phyloP scores from a whole-genome alignment of 2,113 vertebrate genomes.

The Ceuthmochares aereus region DNA sequence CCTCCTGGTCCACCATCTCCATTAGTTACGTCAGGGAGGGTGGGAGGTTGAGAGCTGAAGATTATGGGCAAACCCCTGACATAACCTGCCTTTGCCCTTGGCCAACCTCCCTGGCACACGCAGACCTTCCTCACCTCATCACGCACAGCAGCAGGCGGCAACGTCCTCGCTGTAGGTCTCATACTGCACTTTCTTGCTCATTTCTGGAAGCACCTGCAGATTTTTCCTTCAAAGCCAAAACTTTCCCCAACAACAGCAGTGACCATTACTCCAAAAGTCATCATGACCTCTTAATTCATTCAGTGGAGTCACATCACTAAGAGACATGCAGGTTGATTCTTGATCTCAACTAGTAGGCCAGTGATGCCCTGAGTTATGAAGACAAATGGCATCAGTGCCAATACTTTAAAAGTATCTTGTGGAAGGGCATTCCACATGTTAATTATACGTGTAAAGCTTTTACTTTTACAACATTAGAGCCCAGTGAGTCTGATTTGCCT shows the following conservation, averaged over 20 bases:
- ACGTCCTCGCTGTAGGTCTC: not conserved
- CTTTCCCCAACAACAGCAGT: not conserved
- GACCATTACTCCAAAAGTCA: not conserved
- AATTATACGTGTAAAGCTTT: slow-evolving; percentile 11
- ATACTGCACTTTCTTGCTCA: not conserved
- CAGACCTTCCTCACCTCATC: not conserved
- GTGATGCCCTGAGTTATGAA: slow-evolving; percentile 7
- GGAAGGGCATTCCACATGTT: slow-evolving; percentile 38
- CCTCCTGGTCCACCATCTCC: not conserved
- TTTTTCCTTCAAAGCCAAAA: not conserved
- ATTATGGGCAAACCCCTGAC: not conserved
- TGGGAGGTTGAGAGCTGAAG: not conserved
- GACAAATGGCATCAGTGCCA: not conserved
- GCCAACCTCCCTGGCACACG: not conserved
- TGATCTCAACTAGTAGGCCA: not conserved
- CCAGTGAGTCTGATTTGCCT: not conserved
- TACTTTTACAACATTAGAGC: not conserved
- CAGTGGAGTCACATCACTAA: not conserved
- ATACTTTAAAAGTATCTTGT: not conserved
- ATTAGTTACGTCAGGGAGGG: not conserved
- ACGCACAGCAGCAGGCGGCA: not conserved
- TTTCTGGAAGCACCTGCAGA: not conserved
- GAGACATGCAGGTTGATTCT: not conserved
- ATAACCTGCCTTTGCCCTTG: not conserved
- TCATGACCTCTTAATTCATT: not conserved